Base-by-base conservation (phyloP, 2,113 vertebrate genomes). In the Ursus arctos region DNA sequence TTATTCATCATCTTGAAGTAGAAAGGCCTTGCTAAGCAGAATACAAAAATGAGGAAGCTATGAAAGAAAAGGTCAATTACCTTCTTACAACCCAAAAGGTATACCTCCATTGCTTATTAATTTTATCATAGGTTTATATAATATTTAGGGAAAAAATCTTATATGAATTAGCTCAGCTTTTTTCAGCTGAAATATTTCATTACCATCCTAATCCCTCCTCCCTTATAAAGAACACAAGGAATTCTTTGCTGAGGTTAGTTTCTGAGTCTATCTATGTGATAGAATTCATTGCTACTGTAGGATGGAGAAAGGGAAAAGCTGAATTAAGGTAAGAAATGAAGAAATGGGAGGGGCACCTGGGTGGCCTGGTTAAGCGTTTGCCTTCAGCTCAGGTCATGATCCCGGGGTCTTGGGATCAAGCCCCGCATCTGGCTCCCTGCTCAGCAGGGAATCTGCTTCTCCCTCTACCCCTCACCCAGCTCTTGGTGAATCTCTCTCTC, bases 161-260 rank as follows among this genome's bases (percentile, higher is more conserved):
- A 79, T 65, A 74, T 87, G 40, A 93, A 95, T 71, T 85, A 85
- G 8, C 33, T 86, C 31, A 53, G 21, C 7, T n/a, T 95, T 95
- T 94, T 91, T 84, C 11, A 92, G 59, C 22, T 61, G 26, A 91
- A 86, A 63, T 11, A 88, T 55, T 97, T 84, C 57, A 31, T 94
- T 91, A 40, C 2, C 21, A 55, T 59, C 31, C 7, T 49, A 67
- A 82, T 88, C 71, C 21, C 0, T 91, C 88, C 61, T 61, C 26
- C 22, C 72, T 96, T 16, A 97, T 28, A 91, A 91, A 86, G 18
- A 71, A 4, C 28, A 88, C 15, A 77, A 43, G 19, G 24, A 57
- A 85, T 91, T 77, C 2, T 76, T 91, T 55, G 24, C 67, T 43
- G 18, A 2, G 28, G 15, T 36, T 80, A 61, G 14, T 86, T 83